Conservation (phyloP, 2,888 invertebrate genomes). For the Crepidodera aurea region DNA sequence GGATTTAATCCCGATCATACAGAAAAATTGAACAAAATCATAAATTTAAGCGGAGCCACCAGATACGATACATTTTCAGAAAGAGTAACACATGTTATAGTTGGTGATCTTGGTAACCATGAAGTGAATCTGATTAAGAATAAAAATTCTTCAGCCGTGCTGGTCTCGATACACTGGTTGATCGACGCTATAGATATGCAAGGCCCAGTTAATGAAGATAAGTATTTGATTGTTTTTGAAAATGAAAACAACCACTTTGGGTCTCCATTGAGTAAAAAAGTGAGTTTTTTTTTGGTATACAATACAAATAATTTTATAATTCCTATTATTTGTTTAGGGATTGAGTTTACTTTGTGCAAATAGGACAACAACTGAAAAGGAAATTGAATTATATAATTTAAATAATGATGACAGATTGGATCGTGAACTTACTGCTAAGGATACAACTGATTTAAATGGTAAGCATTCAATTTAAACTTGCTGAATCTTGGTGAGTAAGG, state of each 20-base stretch:
- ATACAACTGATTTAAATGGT: slow-evolving; percentile 43
- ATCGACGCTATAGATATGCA: slow-evolving; percentile 73
- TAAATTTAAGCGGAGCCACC: slow-evolving; percentile 85
- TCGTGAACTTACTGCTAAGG: slow-evolving; percentile 51
- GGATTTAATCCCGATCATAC: slow-evolving; percentile 71
- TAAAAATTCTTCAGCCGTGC: slow-evolving; percentile 53
- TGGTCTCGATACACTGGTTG: slow-evolving; percentile 80
- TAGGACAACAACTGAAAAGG: slow-evolving; percentile 43
- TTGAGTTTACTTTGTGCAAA: slow-evolving; percentile 52
- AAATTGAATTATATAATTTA: slow-evolving; percentile 26
- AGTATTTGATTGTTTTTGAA: slow-evolving; percentile 48
- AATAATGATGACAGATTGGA: slow-evolving; percentile 38
- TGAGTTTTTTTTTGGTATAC: no score
- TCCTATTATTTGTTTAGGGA: slow-evolving; percentile 50
- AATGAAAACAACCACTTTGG: slow-evolving; percentile 41
- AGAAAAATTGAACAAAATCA: slow-evolving; percentile 73
- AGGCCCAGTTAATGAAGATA: slow-evolving; percentile 67
- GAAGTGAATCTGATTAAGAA: slow-evolving; percentile 60
- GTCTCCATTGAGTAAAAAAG: slow-evolving; percentile 71
- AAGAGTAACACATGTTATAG: slow-evolving; percentile 81
- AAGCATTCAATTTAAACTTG: slow-evolving; percentile 14
- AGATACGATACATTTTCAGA: slow-evolving; percentile 79
- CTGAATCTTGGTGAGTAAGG: no score
- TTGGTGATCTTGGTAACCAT: slow-evolving; percentile 67
- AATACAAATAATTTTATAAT: no score